Base-by-base conservation (phyloP, 37 sponge, comb jelly and placozoan species). In the Axinella damicornis region DNA sequence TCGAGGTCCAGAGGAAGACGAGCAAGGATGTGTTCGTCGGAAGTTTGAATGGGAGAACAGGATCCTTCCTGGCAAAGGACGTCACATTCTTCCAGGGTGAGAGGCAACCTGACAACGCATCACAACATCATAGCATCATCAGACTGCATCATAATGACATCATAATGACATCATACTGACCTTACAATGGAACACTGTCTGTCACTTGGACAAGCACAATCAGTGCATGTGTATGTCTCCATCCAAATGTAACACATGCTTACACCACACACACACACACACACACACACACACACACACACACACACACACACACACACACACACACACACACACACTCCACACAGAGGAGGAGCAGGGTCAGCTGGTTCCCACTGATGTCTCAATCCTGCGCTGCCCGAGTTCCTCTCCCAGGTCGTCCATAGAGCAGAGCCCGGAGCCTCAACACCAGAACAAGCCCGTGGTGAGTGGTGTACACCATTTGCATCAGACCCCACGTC, bases 11-110 rank as follows among this genome's bases (percentile, higher is more conserved):
- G 67, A 34, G 58, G 39, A 52, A 57, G 68, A 53, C n/a, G 0
- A 12, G 5, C 0, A 61, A 37, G 19, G 77, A 67, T 22, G 62
- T 76, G 31, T 91, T 60, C 21, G 63, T 78, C 20, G 92, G 92
- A 0, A 69, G 58, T 30, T 34, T 73, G 15, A 60, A 65, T 6
- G 87, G 69, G 6, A 76, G 32, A 41, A 83, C 61, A 28, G 92
- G 92, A 1, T 69, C 73, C 39, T 91, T 91, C 74, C 40, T 82
- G 55, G 78, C 80, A 33, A 38, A 87, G 53, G 87, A 92, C 39
- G 84, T 80, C 5, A 34, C 61, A n/a, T 79, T 87, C 24, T 84
- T 75, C 46, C 59, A 31, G 59, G 85, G 80, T 80, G 30, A 75
- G 67, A 58, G 71, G 32, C 19, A 57, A n/a, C n/a, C n/a, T n/a